Base-by-base conservation (phyloP, 2,888 invertebrate genomes). In the Ecdyonurus torrentis region DNA sequence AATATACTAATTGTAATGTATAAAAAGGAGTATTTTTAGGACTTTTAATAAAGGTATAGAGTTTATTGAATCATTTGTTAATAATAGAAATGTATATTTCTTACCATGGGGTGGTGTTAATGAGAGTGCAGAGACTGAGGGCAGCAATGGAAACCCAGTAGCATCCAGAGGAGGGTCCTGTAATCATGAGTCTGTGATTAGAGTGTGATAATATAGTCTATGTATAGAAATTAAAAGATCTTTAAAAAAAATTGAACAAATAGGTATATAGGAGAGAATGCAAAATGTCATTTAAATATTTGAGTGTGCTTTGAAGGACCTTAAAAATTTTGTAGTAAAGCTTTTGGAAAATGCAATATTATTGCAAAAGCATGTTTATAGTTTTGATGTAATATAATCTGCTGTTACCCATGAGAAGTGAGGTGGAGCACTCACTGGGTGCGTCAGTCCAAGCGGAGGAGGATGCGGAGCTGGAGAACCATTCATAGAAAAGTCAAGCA, bases 71-170 rank as follows among this genome's bases (percentile, higher is more conserved):
- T n/a, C n/a, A n/a, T n/a, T n/a, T n/a, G n/a, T n/a, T n/a, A n/a
- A n/a, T n/a, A n/a, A n/a, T n/a, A n/a, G n/a, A 52, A 61, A 59
- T n/a, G 23, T 5, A 70, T 52, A 72, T 71, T 18, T 75, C 70
- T 69, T 75, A 71, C 77, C 75, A 78, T 91, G 90, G 64, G 90
- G 89, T 70, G 90, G 88, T 68, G 90, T 89, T 72, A 91, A 78
- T 52, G 89, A 83, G 68, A 91, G 77, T 64, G 88, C 87, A 65
- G 86, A 83, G 68, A 87, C 82, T 53, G 86, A 84, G 60, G 85
- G 81, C 77, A 86, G 84, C 64, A 85, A 85, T 67, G 86, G 85
- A 77, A 86, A 88, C 73, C 82, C 82, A 5, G 72, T 68, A 61
- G 69, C 71, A n/a, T 55, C 55, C 5, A 55, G 22, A 5, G n/a